These are phyloP conservation scores for Drosophila nasuta DNA, from an alignment of 1,140 invertebrate species.

Conservation along the genomic window DNA sequence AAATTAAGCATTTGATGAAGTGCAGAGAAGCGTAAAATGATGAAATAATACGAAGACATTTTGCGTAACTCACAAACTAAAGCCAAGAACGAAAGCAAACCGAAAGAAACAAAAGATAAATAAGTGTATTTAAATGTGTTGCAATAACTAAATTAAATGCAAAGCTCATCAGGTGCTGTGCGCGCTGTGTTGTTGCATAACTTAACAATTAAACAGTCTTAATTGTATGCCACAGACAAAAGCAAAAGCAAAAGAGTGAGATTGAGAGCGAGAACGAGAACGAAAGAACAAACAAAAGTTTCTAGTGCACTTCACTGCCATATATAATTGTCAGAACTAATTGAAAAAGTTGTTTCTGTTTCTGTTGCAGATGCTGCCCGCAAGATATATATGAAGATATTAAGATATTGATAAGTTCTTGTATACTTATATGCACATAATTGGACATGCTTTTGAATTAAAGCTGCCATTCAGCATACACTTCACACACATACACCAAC, in stretches of 20 bases:
- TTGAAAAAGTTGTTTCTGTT: conserved; percentile 71
- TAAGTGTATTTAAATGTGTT: conserved; percentile 22
- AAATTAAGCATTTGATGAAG: conserved; percentile 74
- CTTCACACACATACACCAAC: neutral
- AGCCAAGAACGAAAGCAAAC: neutral
- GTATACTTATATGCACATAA: conserved; percentile 31
- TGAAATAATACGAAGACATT: conserved; percentile 69
- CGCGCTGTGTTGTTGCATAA: conserved; percentile 33
- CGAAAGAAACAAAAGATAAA: conserved; percentile 24
- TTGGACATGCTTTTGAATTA: conserved; percentile 37
- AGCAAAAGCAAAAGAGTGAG: conserved; percentile 4
- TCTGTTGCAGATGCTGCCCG: conserved; percentile 54
- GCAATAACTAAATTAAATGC: conserved; percentile 54
- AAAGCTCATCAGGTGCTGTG: conserved; percentile 50
- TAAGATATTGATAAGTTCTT: conserved; percentile 23
- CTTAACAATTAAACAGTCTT: conserved; percentile 63
- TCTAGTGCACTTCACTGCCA: conserved; percentile 60
- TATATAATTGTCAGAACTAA: conserved; percentile 75
- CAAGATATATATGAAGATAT: conserved; percentile 18
- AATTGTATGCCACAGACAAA: conserved; percentile 60
- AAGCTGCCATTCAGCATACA: conserved; percentile 22
- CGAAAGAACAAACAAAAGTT: conserved; percentile 61
- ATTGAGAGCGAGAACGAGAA: neutral
- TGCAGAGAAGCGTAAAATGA: conserved; percentile 65
- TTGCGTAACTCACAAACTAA: conserved; percentile 30